Percentiles rank a stretch among this genome's conserved stretches.
These are phyloP conservation scores for Apotomis betuletana DNA, from an alignment of 2,888 invertebrate genomes.

Conservation along the genomic window DNA sequence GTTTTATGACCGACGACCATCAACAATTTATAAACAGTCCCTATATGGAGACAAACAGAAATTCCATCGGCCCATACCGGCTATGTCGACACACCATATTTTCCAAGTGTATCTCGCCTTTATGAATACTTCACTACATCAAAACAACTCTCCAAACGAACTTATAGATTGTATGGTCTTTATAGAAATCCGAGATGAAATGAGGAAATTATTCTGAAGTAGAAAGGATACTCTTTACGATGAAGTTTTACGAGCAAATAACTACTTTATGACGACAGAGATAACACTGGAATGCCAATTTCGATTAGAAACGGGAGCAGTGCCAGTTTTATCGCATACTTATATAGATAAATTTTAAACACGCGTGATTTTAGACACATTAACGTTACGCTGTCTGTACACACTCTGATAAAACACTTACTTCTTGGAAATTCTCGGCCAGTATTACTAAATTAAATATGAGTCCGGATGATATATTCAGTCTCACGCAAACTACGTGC, in stretches of 20 bases:
- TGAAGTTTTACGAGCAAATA: constrained; percentile 37
- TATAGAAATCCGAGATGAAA: constrained; percentile 43
- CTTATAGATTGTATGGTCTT: constrained; percentile 43
- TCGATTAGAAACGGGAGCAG: constrained; percentile 78
- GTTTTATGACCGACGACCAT: constrained; percentile 67
- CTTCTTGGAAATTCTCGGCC: constrained; percentile 18
- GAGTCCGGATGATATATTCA: constrained; percentile 19
- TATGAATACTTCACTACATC: constrained; percentile 47
- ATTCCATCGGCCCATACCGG: constrained; percentile 59
- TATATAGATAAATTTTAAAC: constrained; percentile 71
- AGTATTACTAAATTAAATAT: constrained; percentile 18
- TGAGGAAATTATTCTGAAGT: constrained; percentile 2
- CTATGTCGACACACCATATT: constrained; percentile 62
- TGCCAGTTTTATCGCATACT: constrained; percentile 70
- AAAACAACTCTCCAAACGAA: constrained; percentile 42
- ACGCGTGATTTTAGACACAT: constrained; percentile 69
- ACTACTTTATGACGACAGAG: constrained; percentile 64
- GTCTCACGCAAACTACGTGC: constrained; percentile 21
- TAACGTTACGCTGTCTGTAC: constrained; percentile 52
- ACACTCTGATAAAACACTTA: constrained; percentile 25
- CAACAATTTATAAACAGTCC: constrained; percentile 67
- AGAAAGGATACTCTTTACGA: constrained; percentile 5
- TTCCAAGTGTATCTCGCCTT: constrained; percentile 58
- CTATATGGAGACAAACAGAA: constrained; percentile 60
- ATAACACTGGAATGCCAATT: constrained; percentile 78